Evolutionary conservation across 2,888 invertebrate species (phyloP).

Genomic region (Oligia strigilis): DNA sequence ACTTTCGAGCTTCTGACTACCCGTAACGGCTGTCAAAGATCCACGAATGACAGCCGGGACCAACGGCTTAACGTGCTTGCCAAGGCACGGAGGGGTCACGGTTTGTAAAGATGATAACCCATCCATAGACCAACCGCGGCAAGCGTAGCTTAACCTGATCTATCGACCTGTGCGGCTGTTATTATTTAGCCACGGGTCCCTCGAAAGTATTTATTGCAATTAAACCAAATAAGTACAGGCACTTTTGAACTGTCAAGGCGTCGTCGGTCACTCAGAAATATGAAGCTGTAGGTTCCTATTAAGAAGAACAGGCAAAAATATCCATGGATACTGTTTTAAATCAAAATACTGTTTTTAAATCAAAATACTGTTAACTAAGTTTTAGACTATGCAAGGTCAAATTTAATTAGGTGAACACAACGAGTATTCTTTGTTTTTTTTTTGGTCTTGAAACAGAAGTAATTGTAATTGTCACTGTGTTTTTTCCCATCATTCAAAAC

Average conservation of each 20-base stretch:
- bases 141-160: too few relatives aligned
- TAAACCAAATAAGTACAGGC: too few relatives aligned
- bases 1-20: too few relatives aligned
- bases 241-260: background rate
- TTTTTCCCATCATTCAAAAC: background rate
- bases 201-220: background rate
- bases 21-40: too few relatives aligned
- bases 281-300: background rate
- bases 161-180: too few relatives aligned
- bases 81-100: too few relatives aligned
- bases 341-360: background rate
- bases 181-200: too few relatives aligned
- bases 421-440: background rate
- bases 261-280: background rate
- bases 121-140: too few relatives aligned
- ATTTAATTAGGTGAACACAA: background rate
- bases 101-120: too few relatives aligned
- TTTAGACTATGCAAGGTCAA: background rate
- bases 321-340: background rate
- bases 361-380: background rate
- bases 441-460: background rate
- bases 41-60: too few relatives aligned
- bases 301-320: background rate
- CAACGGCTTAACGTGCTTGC: too few relatives aligned
- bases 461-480: background rate